Conservation (phyloP, 2,797 vertebrate species). For the Aselliscus stoliczkanus region DNA sequence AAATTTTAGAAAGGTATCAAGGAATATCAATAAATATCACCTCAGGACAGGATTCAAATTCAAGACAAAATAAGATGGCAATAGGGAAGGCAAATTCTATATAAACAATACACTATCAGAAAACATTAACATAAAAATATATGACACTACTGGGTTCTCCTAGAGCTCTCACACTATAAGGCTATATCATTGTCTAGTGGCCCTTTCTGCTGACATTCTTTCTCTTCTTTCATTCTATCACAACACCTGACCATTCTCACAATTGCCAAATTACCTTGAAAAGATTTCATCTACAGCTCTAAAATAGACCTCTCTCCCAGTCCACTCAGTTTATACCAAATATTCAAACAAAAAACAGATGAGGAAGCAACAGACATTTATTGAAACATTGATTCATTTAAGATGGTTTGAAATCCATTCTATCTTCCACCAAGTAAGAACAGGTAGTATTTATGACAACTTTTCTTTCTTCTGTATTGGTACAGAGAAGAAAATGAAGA, state of each 20-base stretch:
- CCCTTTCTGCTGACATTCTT: background rate
- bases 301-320: background rate
- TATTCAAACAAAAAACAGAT: background rate
- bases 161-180: background rate
- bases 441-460: background rate
- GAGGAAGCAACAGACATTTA: background rate
- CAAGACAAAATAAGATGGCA: background rate
- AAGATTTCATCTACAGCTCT: background rate
- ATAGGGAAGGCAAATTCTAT: background rate
- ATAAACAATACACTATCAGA: background rate
- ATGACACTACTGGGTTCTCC: background rate
- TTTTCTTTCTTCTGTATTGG: background rate
- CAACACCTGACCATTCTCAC: background rate
- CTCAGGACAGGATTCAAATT: background rate
- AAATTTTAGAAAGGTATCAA: background rate
- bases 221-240: background rate
- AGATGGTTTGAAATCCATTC: background rate
- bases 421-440: background rate
- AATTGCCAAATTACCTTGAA: background rate
- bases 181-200: background rate
- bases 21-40: background rate
- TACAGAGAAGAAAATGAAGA: constrained; percentile 29
- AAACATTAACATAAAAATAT: background rate
- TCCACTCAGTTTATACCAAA: background rate
- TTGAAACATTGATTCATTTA: background rate